Percentiles rank a stretch among this genome's conserved stretches.
phyloP scores from a whole-genome alignment of 1,140 invertebrate genomes.

The Aporrectodea caliginosa region DNA sequence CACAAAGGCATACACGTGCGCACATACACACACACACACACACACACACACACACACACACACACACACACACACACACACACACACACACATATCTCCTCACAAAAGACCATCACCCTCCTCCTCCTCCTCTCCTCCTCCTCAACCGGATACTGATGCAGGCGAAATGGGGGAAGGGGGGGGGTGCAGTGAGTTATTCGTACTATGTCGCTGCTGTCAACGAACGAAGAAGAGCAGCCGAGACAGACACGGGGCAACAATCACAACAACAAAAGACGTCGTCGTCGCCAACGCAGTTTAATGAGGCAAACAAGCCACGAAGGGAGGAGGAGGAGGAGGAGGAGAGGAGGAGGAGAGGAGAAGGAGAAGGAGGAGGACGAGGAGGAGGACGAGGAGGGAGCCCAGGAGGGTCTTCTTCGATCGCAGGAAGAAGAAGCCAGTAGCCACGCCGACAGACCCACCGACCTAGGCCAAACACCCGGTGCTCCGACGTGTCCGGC shows the following conservation, averaged over 20 bases:
- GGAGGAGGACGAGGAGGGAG: not conserved
- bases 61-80: constrained; percentile 16
- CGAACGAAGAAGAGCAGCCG: too few species aligned
- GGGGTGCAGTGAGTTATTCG: too few species aligned
- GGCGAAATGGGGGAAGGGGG: too few species aligned
- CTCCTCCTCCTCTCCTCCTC: too few species aligned
- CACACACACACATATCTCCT: constrained; percentile 8
- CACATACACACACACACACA: constrained; percentile 12
- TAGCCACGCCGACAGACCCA: not conserved
- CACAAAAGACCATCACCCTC: too few species aligned
- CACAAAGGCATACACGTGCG: too few species aligned
- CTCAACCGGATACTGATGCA: too few species aligned
- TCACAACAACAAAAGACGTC: too few species aligned
- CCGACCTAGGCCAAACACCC: not conserved
- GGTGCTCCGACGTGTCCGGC: too few species aligned
- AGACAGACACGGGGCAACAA: too few species aligned
- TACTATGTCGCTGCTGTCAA: too few species aligned
- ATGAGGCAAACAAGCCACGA: not conserved
- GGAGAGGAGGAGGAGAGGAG: not conserved
- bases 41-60: constrained; percentile 16
- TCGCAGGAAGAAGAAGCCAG: not conserved
- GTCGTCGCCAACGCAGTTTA: too few species aligned
- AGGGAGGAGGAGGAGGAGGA: constrained; percentile 5
- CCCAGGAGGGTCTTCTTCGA: not conserved
- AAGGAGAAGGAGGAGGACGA: not conserved